Percentiles rank a stretch among this genome's conserved stretches.
These are phyloP conservation scores for Gila robusta DNA, from an alignment of 2,797 vertebrate genomes.

Conservation along the genomic window DNA sequence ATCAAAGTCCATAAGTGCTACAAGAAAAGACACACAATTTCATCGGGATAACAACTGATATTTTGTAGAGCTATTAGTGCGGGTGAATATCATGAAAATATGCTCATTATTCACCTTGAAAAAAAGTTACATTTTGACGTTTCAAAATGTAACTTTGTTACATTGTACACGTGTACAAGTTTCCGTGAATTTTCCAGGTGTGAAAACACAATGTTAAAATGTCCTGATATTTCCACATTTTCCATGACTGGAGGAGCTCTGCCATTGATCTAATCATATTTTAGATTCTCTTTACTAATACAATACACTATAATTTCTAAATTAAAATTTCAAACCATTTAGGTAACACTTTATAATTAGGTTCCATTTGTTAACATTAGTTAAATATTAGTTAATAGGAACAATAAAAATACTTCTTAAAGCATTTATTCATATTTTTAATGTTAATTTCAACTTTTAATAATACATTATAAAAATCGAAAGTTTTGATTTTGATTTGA, in stretches of 20 bases:
- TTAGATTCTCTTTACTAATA: background rate
- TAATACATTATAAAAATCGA: too few relatives aligned
- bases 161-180: background rate
- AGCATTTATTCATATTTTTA: background rate
- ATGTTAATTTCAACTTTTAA: background rate
- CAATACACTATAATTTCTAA: background rate
- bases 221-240: background rate
- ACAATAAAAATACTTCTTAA: background rate
- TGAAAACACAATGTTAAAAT: background rate
- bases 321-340: background rate
- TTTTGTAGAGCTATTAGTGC: background rate
- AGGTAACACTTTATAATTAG: too few relatives aligned
- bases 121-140: background rate
- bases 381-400: too few relatives aligned
- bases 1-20: slow-evolving; percentile 98
- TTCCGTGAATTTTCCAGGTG: background rate
- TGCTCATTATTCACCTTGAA: background rate
- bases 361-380: background rate
- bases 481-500: too few relatives aligned
- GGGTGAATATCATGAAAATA: background rate
- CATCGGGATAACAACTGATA: background rate
- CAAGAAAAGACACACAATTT: slow-evolving; percentile 42
- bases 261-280: background rate
- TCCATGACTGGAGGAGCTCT: background rate
- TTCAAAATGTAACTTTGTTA: too few relatives aligned